Evolutionary conservation across 1,140 invertebrate genomes (phyloP).

Genomic region (Drosophila busckii): DNA sequence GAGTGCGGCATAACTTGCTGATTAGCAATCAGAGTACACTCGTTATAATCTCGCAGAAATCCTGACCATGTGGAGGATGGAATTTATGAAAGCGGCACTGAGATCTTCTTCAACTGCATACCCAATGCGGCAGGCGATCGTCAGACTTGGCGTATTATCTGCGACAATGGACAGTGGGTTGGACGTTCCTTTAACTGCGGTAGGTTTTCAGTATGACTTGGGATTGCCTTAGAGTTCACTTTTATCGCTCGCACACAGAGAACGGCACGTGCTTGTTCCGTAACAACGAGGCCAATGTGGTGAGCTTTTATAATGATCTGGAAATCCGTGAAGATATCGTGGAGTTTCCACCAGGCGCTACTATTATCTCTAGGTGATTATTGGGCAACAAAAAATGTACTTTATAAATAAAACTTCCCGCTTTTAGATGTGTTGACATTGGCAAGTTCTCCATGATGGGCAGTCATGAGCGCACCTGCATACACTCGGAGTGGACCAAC

Average conservation of each 20-base stretch:
- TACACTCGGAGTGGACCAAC: slow-evolving; percentile 89
- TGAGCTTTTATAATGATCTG: slow-evolving; percentile 88
- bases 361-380: slow-evolving; percentile 83
- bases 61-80: slow-evolving; percentile 73
- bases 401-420: slow-evolving; percentile 7
- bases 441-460: slow-evolving; percentile 85
- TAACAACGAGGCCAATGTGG: slow-evolving; percentile 88
- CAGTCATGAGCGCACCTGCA: slow-evolving; percentile 84
- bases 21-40: not conserved
- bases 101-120: slow-evolving; percentile 90
- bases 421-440: slow-evolving; percentile 87
- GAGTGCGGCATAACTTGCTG: slow-evolving; percentile 3
- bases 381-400: too few species aligned
- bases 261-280: slow-evolving; percentile 87
- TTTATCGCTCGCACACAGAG: slow-evolving; percentile 68
- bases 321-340: slow-evolving; percentile 86
- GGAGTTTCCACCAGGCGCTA: slow-evolving; percentile 87
- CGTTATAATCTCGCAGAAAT: slow-evolving; percentile 39
- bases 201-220: too few species aligned
- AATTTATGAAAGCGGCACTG: slow-evolving; percentile 86
- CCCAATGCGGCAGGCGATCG: slow-evolving; percentile 87
- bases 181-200: slow-evolving; percentile 87
- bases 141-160: slow-evolving; percentile 90
- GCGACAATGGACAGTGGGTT: slow-evolving; percentile 90
- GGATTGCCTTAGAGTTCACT: too few species aligned